phyloP scores from a whole-genome alignment of 2,797 vertebrate species.

The Erpetoichthys calabaricus region DNA sequence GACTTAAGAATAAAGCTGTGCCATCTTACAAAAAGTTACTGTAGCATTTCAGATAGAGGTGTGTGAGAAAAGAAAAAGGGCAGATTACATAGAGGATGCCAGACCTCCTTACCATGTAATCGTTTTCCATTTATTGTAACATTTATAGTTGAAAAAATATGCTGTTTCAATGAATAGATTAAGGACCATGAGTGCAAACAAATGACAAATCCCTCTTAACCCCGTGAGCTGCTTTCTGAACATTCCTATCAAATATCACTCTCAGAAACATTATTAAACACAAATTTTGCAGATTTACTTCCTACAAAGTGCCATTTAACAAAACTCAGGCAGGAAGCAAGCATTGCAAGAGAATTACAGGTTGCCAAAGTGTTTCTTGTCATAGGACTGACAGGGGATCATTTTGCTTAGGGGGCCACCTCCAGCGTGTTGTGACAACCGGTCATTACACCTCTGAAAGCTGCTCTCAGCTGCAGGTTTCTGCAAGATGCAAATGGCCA shows the following conservation, averaged over 20 bases:
- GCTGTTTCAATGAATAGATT: slow-evolving; percentile 86
- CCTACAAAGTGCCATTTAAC: slow-evolving; percentile 98
- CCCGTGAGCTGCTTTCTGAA: slow-evolving; percentile 61
- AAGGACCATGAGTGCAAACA: slow-evolving; percentile 80
- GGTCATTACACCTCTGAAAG: slow-evolving; percentile 88
- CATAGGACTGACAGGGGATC: slow-evolving; percentile 93
- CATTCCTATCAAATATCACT: slow-evolving; percentile 70
- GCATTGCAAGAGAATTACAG: slow-evolving; percentile 84
- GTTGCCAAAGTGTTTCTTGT: slow-evolving; percentile 82
- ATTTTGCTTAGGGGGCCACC: slow-evolving; percentile 92
- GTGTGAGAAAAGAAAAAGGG: slow-evolving; percentile 48
- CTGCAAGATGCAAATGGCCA: slow-evolving; percentile 92
- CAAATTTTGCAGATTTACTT: slow-evolving; percentile 94
- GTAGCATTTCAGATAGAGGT: too few species aligned
- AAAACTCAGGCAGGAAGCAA: slow-evolving; percentile 80
- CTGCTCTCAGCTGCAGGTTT: slow-evolving; percentile 95
- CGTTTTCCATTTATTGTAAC: slow-evolving; percentile 74
- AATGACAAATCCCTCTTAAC: slow-evolving; percentile 97
- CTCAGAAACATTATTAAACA: slow-evolving; percentile 85
- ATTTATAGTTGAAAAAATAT: slow-evolving; percentile 72
- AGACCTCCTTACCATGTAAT: slow-evolving; percentile 68
- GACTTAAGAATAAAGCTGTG: too few species aligned
- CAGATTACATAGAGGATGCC: slow-evolving; percentile 30
- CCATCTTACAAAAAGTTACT: too few species aligned
- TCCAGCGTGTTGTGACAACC: slow-evolving; percentile 99